Evolutionary conservation across 2,888 invertebrate species (phyloP).

Genomic region (Allolobophora icterica): DNA sequence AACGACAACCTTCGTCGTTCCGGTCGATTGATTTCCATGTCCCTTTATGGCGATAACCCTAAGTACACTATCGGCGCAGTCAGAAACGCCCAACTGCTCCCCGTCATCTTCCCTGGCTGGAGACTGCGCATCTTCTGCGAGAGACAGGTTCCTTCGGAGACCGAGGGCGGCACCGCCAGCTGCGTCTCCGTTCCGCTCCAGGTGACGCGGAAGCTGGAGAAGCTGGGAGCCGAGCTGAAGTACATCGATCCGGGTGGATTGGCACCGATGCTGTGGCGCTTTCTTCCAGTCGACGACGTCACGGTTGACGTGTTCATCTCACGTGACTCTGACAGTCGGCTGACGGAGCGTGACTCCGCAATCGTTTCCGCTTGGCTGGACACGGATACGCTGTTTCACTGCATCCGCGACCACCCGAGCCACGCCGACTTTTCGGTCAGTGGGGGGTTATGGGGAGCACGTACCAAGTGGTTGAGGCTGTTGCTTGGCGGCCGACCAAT

Average conservation of each 20-base stretch:
- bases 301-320: slow-evolving; percentile 36
- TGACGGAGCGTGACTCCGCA: slow-evolving; percentile 25
- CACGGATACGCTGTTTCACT: slow-evolving; percentile 30
- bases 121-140: background rate
- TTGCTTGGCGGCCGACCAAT: background rate
- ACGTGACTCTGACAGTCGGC: slow-evolving; percentile 34
- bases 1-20: background rate
- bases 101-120: slow-evolving; percentile 32
- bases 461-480: background rate
- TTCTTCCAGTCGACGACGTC: slow-evolving; percentile 32
- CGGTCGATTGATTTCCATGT: slow-evolving; percentile 13
- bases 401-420: slow-evolving; percentile 40
- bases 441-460: slow-evolving; percentile 37
- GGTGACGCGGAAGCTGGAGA: background rate
- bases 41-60: slow-evolving; percentile 27
- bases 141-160: background rate
- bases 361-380: slow-evolving; percentile 36
- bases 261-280: slow-evolving; percentile 38
- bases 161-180: background rate
- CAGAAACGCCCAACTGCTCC: slow-evolving; percentile 30
- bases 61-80: slow-evolving; percentile 31
- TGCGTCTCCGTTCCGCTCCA: background rate
- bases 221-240: slow-evolving; percentile 29
- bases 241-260: background rate
- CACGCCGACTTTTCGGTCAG: slow-evolving; percentile 21